Evolutionary conservation across 2,797 vertebrate species (phyloP).

Genomic region (Phalloptychus januarius): DNA sequence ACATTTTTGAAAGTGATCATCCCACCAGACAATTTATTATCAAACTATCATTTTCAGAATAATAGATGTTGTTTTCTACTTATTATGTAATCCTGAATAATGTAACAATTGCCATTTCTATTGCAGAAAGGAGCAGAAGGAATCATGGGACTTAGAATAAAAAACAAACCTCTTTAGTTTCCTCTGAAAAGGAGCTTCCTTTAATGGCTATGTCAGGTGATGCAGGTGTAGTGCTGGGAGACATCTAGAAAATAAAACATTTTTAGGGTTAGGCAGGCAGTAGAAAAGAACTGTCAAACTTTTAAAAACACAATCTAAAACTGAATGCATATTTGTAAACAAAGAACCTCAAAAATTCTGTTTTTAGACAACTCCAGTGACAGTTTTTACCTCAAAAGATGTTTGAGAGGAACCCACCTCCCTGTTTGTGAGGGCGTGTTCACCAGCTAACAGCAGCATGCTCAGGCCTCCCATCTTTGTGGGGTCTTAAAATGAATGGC

Average conservation of each 20-base stretch:
- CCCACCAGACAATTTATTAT: not conserved
- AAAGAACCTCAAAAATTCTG: not conserved
- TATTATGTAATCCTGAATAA: not conserved
- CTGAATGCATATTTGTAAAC: not conserved
- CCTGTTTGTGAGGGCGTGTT: conserved; percentile 92
- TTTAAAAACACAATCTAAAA: not conserved
- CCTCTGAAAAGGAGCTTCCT: conserved; percentile 60
- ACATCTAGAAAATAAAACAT: conserved; percentile 74
- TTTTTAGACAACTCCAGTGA: not conserved
- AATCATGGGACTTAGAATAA: not conserved
- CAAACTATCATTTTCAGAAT: not conserved
- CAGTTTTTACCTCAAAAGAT: not conserved
- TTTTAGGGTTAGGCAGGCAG: not conserved
- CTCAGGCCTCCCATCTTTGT: conserved; percentile 98
- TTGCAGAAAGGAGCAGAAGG: not conserved
- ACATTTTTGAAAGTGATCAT: not conserved
- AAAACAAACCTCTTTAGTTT: conserved; percentile 71
- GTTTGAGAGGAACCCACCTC: conserved; percentile 82
- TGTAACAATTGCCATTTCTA: not conserved
- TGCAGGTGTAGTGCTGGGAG: conserved; percentile 76
- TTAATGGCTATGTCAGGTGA: conserved; percentile 66
- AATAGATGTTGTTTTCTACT: not conserved
- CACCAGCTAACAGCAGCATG: conserved; percentile 97
- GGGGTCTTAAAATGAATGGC: conserved; percentile 83
- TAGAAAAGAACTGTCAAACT: not conserved